Conservation (phyloP, 2,797 vertebrate species). For the Oophaga sylvatica region DNA sequence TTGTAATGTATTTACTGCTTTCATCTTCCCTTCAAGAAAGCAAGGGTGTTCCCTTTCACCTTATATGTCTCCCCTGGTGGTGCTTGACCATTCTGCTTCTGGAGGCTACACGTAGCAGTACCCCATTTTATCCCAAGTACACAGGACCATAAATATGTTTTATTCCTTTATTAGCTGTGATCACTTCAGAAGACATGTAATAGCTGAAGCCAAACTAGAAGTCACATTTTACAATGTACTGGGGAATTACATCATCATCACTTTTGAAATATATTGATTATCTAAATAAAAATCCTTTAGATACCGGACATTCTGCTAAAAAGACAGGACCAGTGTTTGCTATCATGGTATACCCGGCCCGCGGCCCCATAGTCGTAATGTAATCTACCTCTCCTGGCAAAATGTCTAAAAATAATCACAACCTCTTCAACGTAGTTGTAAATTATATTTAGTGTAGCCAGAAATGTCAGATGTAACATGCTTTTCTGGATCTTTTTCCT, state of each 20-base stretch:
- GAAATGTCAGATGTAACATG: no score
- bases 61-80: background rate
- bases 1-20: background rate
- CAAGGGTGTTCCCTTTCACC: background rate
- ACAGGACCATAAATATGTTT: background rate
- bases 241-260: background rate
- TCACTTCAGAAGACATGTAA: background rate
- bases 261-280: background rate
- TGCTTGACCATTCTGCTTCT: background rate
- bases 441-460: no score
- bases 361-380: no score
- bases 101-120: background rate
- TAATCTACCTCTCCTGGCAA: no score
- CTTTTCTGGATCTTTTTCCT: no score
- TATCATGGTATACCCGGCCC: no score
- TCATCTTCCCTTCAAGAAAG: background rate
- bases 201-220: background rate
- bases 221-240: background rate
- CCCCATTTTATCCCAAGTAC: background rate
- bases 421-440: no score
- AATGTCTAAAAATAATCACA: no score
- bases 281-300: background rate
- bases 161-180: constrained; percentile 3
- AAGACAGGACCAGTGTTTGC: no score
- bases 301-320: background rate